phyloP scores from a whole-genome alignment of 2,888 invertebrate genomes.

The Lasioglossum vierecki region DNA sequence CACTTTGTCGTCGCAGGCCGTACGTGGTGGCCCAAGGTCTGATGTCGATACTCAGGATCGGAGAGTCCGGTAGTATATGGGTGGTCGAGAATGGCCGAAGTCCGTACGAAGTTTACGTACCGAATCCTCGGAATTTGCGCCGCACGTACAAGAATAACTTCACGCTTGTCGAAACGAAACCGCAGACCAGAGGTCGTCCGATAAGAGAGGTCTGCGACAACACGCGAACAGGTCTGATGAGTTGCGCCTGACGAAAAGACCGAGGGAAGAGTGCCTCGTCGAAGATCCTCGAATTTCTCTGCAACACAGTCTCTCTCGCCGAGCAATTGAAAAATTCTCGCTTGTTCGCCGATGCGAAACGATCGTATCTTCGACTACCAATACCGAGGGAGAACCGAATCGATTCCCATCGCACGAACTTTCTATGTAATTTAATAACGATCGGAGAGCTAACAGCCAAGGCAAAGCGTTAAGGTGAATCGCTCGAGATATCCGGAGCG shows the following conservation, averaged over 20 bases:
- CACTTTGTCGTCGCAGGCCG: slow-evolving; percentile 66
- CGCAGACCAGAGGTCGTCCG: slow-evolving; percentile 68
- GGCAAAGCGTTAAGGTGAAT: slow-evolving; percentile 25
- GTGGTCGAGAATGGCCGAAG: slow-evolving; percentile 78
- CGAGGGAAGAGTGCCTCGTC: slow-evolving; percentile 16
- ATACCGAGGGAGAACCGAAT: not conserved
- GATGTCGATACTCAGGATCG: slow-evolving; percentile 74
- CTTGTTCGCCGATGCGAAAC: not conserved
- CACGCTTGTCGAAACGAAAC: slow-evolving; percentile 66
- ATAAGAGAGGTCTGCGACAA: slow-evolving; percentile 78
- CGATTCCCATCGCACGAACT: not conserved
- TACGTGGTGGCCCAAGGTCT: slow-evolving; percentile 79
- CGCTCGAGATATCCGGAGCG: slow-evolving; percentile 19
- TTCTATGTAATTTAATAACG: not conserved
- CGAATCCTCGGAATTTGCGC: slow-evolving; percentile 75
- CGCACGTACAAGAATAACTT: slow-evolving; percentile 80
- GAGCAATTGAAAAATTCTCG: not conserved
- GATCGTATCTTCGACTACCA: no score
- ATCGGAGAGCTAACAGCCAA: not conserved
- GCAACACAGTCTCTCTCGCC: not conserved
- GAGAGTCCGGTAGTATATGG: slow-evolving; percentile 79
- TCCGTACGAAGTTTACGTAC: slow-evolving; percentile 78
- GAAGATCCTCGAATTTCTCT: slow-evolving; percentile 25
- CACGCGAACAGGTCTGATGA: slow-evolving; percentile 76
- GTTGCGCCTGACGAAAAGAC: slow-evolving; percentile 73